Conservation (phyloP, 2,888 invertebrate species). For the Leptopilina syphax region DNA sequence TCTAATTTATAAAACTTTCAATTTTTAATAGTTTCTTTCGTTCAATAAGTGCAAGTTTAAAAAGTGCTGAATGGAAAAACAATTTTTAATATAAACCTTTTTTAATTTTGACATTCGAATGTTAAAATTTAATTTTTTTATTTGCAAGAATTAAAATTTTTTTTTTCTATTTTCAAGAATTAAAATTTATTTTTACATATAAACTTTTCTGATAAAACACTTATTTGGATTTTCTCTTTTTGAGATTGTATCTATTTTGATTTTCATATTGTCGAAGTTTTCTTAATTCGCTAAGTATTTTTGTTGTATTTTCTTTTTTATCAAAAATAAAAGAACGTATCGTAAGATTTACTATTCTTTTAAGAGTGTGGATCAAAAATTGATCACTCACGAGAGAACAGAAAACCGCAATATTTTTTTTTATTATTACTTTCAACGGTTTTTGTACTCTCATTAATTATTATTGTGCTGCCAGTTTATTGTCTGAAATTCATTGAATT, state of each 20-base stretch:
- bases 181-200: no score
- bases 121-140: neutral
- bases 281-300: neutral
- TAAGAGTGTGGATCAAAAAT: constrained; percentile 32
- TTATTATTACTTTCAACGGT: constrained; percentile 26
- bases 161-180: no score
- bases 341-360: constrained; percentile 2
- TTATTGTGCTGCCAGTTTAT: constrained; percentile 50
- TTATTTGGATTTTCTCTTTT: no score
- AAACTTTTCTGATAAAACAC: no score
- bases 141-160: no score
- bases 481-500: constrained; percentile 49
- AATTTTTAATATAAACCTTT: neutral
- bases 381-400: constrained; percentile 18
- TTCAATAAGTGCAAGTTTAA: constrained; percentile 20
- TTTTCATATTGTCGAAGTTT: neutral
- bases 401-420: constrained; percentile 29
- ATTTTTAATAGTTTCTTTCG: constrained; percentile 9
- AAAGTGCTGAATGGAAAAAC: constrained; percentile 5
- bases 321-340: neutral
- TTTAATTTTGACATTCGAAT: neutral
- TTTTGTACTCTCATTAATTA: neutral
- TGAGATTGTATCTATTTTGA: no score
- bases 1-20: neutral
- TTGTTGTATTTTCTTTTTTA: neutral